Evolutionary conservation across 2,113 vertebrate genomes (phyloP).

Genomic region (Xyrauchen texanus): DNA sequence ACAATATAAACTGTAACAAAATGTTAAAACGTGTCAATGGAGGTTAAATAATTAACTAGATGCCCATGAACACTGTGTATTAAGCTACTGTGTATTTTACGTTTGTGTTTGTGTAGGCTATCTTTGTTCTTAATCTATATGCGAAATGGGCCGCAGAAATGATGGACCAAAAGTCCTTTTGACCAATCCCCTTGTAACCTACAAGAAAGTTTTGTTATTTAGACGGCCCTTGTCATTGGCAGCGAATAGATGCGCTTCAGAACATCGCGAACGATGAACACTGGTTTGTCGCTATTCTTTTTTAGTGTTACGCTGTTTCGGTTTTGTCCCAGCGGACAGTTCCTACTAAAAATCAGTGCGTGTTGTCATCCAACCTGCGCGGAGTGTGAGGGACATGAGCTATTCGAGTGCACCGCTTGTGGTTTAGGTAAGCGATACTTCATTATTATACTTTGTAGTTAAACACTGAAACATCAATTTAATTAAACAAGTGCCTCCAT

Average conservation of each 20-base stretch:
- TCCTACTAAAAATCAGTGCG: conserved; percentile 71
- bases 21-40: too few species aligned
- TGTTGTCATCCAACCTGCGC: conserved; percentile 75
- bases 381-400: conserved; percentile 73
- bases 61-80: too few species aligned
- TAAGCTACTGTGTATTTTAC: background rate
- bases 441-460: background rate
- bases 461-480: background rate
- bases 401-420: conserved; percentile 74
- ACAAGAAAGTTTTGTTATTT: conserved; percentile 64
- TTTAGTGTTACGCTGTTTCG: conserved; percentile 46
- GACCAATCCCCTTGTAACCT: conserved; percentile 58
- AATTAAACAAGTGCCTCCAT: conserved; percentile 16
- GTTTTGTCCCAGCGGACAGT: conserved; percentile 72
- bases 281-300: conserved; percentile 42
- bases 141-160: background rate
- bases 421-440: conserved; percentile 68
- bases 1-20: too few species aligned
- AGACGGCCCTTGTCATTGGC: conserved; percentile 35
- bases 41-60: too few species aligned
- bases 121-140: background rate
- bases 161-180: conserved; percentile 47
- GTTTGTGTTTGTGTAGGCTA: background rate
- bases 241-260: background rate
- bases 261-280: conserved; percentile 57